These are phyloP conservation scores for Meteorus cinctellus DNA, from an alignment of 2,888 invertebrate species.

Conservation along the genomic window DNA sequence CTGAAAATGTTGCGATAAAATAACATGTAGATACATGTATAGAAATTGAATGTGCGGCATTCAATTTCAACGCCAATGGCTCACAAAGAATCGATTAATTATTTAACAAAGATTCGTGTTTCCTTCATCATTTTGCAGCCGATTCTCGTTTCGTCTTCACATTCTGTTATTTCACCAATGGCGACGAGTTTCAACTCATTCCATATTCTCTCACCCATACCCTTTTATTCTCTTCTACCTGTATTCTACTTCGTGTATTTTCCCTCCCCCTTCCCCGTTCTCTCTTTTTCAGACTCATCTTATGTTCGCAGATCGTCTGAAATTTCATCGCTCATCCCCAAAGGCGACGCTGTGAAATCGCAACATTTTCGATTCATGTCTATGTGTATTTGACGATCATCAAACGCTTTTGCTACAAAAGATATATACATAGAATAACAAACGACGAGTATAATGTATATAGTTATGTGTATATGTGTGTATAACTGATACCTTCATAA, in stretches of 20 bases:
- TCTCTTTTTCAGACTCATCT: neutral
- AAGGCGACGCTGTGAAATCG: conserved; percentile 43
- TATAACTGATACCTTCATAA: conserved; percentile 56
- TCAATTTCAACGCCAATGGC: conserved; percentile 39
- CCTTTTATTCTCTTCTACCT: conserved; percentile 8
- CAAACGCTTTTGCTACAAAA: conserved; percentile 25
- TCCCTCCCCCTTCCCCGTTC: neutral
- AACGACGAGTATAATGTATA: neutral
- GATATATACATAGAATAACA: neutral
- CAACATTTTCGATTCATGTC: conserved; percentile 36
- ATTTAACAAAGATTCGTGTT: conserved; percentile 59
- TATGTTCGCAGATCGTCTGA: conserved; percentile 33
- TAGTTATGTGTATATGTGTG: neutral
- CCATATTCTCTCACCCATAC: neutral
- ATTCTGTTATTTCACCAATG: conserved; percentile 46
- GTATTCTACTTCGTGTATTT: neutral
- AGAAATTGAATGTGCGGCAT: neutral
- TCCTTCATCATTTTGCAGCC: conserved; percentile 47
- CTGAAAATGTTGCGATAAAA: neutral
- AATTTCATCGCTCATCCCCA: conserved; percentile 40
- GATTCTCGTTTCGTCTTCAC: conserved; percentile 50
- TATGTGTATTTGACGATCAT: conserved; percentile 28
- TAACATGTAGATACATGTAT: conserved; percentile 1
- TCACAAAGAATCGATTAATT: conserved; percentile 59
- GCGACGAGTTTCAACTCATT: conserved; percentile 19